phyloP scores from a whole-genome alignment of 2,797 vertebrate species.

The Iguana delicatissima region DNA sequence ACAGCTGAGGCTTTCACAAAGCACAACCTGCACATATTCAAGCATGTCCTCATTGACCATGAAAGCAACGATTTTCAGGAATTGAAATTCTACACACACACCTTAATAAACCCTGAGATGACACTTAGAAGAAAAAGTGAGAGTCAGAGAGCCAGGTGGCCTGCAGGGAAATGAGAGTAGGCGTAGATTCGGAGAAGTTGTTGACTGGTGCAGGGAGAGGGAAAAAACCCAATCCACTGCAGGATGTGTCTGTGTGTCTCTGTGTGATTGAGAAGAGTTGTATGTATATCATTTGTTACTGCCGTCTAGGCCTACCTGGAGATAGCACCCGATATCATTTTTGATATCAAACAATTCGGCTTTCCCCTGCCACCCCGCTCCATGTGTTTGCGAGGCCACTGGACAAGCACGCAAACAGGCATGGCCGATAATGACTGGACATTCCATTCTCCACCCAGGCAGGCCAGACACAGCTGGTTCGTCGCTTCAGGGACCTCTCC shows the following conservation, averaged over 20 bases:
- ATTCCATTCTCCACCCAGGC: too few relatives aligned
- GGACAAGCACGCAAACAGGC: too few relatives aligned
- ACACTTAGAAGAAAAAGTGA: conserved; percentile 1
- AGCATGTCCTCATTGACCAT: background rate
- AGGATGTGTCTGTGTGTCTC: too few relatives aligned
- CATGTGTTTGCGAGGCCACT: too few relatives aligned
- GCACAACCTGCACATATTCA: background rate
- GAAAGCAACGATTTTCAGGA: background rate
- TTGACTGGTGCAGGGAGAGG: background rate
- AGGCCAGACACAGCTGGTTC: too few relatives aligned
- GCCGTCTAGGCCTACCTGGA: too few relatives aligned
- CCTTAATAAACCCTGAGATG: conserved; percentile 27
- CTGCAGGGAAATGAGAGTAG: background rate
- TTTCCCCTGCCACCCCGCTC: too few relatives aligned
- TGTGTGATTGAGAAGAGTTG: background rate
- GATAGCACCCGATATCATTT: too few relatives aligned
- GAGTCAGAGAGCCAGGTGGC: background rate
- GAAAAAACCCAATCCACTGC: background rate
- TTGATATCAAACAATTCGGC: too few relatives aligned
- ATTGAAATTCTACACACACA: conserved; percentile 24
- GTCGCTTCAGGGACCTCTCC: too few relatives aligned
- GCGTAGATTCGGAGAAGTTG: background rate
- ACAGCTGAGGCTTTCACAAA: background rate
- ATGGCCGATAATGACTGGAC: too few relatives aligned
- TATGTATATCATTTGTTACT: background rate